Percentiles rank a stretch among this genome's conserved stretches.
phyloP scores from a whole-genome alignment of 1,140 invertebrate genomes.

The Subanguina moxae region DNA sequence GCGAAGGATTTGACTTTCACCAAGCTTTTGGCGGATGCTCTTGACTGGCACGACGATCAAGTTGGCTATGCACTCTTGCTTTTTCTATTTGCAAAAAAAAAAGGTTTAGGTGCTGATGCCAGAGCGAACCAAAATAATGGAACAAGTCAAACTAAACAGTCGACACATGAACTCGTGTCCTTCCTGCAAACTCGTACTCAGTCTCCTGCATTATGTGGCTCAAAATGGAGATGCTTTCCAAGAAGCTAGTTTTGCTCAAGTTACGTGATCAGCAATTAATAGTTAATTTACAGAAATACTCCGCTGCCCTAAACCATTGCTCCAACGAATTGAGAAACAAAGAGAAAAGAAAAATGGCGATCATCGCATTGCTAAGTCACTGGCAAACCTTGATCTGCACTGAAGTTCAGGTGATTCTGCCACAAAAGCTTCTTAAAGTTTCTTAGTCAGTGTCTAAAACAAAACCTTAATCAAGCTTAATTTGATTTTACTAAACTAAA shows the following conservation, averaged over 20 bases:
- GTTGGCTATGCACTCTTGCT: no score
- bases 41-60: conserved; percentile 44
- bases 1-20: conserved; percentile 43
- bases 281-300: not conserved
- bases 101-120: conserved; percentile 9
- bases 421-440: no score
- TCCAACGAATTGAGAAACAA: conserved; percentile 27
- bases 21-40: conserved; percentile 47
- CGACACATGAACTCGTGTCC: conserved; percentile 44
- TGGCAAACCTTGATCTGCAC: conserved; percentile 53
- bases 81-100: no score
- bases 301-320: not conserved
- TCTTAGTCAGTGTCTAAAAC: no score
- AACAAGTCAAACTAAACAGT: conserved; percentile 30
- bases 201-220: conserved; percentile 32
- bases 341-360: conserved; percentile 42
- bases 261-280: no score
- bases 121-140: conserved; percentile 7
- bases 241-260: no score
- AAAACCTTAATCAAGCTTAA: no score
- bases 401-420: conserved; percentile 35
- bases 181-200: conserved; percentile 46
- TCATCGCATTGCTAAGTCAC: conserved; percentile 52
- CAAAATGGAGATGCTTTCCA: conserved; percentile 17
- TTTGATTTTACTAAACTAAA: no score